Conservation (phyloP, 2,797 vertebrate genomes). For the Melopsittacus undulatus region DNA sequence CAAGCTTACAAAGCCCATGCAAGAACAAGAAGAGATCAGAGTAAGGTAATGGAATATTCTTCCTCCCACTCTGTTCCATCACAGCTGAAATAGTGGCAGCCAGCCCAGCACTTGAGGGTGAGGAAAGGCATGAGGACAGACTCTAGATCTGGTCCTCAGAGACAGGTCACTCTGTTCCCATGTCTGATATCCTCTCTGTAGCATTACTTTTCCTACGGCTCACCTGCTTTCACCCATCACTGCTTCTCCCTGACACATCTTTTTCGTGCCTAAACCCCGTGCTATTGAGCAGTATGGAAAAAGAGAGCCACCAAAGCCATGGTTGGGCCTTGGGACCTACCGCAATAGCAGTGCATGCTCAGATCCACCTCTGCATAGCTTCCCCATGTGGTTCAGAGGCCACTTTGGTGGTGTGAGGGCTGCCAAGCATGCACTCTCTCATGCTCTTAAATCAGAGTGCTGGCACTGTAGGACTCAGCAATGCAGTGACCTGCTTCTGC, state of each 20-base stretch:
- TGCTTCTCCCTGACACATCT: fast-evolving
- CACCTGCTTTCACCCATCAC: not conserved
- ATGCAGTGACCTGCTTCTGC: not conserved
- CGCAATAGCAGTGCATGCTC: fast-evolving
- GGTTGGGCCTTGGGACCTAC: not conserved
- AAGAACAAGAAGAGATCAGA: not conserved
- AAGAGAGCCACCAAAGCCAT: not conserved
- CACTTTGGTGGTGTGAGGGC: fast-evolving
- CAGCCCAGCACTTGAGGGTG: fast-evolving
- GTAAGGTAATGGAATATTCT: not conserved
- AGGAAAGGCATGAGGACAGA: not conserved
- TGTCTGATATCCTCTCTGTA: not conserved
- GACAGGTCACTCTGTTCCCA: not conserved
- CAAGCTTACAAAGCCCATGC: not conserved
- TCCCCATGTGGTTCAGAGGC: fast-evolving
- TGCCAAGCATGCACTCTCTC: fast-evolving
- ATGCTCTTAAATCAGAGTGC: not conserved
- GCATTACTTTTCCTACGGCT: not conserved
- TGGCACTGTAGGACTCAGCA: not conserved
- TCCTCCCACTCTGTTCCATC: not conserved
- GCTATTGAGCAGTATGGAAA: not conserved
- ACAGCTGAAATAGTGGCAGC: not conserved
- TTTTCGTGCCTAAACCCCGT: not conserved
- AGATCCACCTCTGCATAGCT: not conserved
- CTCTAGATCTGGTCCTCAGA: not conserved